These are phyloP conservation scores for Motacilla tschutschensis DNA, from an alignment of 2,113 vertebrate species.

Conservation along the genomic window DNA sequence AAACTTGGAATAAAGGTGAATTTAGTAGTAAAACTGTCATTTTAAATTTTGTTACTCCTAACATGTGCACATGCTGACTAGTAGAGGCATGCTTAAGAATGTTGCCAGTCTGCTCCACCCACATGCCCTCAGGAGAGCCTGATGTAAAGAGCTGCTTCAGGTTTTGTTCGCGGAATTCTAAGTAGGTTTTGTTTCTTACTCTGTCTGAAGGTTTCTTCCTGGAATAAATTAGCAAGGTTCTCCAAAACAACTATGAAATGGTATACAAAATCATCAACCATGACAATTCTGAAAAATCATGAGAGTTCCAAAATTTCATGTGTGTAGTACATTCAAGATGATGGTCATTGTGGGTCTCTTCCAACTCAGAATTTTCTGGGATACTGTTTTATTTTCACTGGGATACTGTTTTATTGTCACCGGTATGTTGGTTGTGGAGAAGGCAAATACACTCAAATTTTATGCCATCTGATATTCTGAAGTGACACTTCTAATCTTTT, in stretches of 20 bases:
- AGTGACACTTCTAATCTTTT: neutral
- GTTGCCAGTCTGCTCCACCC: constrained; percentile 5
- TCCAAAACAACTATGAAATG: neutral
- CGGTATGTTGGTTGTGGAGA: neutral
- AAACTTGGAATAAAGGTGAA: neutral
- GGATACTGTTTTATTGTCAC: neutral
- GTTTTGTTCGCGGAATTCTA: neutral
- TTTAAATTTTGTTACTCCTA: neutral
- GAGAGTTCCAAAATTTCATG: neutral
- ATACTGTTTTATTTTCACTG: neutral
- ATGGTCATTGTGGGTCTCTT: neutral
- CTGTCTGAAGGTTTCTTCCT: neutral
- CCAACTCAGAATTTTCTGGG: neutral
- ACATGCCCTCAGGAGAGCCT: neutral
- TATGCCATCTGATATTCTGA: neutral
- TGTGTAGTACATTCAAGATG: neutral
- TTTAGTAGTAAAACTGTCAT: neutral
- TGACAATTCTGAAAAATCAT: neutral
- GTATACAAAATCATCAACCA: neutral
- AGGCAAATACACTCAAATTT: neutral
- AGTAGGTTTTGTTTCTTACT: neutral
- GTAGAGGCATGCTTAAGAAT: constrained; percentile 47
- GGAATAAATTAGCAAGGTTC: neutral
- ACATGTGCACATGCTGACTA: neutral
- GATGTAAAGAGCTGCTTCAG: neutral